Base-by-base conservation (phyloP, 1,140 invertebrate species). In the Caenorhabditis briggsae region DNA sequence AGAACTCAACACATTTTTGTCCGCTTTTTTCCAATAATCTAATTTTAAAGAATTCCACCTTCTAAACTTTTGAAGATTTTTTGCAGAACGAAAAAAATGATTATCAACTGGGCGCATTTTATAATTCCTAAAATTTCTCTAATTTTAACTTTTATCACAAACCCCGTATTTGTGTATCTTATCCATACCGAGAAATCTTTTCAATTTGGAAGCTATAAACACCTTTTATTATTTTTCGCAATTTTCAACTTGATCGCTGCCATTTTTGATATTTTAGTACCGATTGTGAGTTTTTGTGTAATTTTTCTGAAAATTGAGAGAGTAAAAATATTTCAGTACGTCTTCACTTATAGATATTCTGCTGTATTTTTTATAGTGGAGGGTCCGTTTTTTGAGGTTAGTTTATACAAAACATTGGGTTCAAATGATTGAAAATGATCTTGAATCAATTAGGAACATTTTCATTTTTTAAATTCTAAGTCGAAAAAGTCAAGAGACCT, bases 31-130 rank as follows among this genome's bases (percentile, higher is more conserved):
- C 33, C 33, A 33, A 33, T 33, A 33, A 33, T 33, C 33, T 33
- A 1, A 33, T 33, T 33, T 33, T 33, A 3, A 33, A 33, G 33
- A 33, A 33, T 33, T 33, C 33, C 33, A 33, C 1, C 33, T 33
- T 33, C 3, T 33, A 33, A 2, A 33, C 33, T 33, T 33, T 33
- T 33, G 3, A 33, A 33, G 33, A 33, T 33, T 53, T 53, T 53
- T 53, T 53, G 16, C 12, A 53, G 16, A 53, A 5, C 0, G 9
- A 11, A 53, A 5, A 23, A 33, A 14, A 70, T 70, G 64, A n/a
- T 70, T 18, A 46, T 70, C 33, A 70, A 70, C 64, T 70, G 64
- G 64, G 64, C 64, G 5, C 64, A 70, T 41, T 70, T 18, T 16
- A 7, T 70, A 14, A 70, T 70, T 46, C 64, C 64, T 5, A 70